These are phyloP conservation scores for Drosophila histrio DNA, from an alignment of 2,888 invertebrate genomes.

Conservation along the genomic window DNA sequence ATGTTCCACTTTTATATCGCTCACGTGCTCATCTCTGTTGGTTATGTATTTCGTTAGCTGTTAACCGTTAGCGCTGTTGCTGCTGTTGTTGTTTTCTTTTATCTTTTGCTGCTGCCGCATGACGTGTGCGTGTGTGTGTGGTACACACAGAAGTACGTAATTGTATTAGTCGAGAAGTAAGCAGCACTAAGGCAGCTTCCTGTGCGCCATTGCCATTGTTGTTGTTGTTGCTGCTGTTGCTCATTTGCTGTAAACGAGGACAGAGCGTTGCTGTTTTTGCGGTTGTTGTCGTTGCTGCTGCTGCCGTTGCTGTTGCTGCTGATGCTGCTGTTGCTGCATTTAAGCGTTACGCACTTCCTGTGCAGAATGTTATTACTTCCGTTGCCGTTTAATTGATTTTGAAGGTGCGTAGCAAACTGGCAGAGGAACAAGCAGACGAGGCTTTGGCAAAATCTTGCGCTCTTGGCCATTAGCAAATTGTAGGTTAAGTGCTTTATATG, in stretches of 20 bases:
- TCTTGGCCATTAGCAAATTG: slow-evolving; percentile 74
- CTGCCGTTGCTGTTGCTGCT: slow-evolving; percentile 55
- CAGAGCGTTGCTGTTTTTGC: slow-evolving; percentile 65
- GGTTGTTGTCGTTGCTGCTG: slow-evolving; percentile 38
- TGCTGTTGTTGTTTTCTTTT: slow-evolving; percentile 29
- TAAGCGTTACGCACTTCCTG: slow-evolving; percentile 77
- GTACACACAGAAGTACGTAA: slow-evolving; percentile 54
- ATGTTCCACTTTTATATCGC: neutral
- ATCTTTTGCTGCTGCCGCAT: slow-evolving; percentile 18
- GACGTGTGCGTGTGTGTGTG: neutral
- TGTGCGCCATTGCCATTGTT: slow-evolving; percentile 49
- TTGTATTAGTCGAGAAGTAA: slow-evolving; percentile 71
- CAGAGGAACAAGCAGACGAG: slow-evolving; percentile 2
- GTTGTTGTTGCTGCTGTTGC: slow-evolving; percentile 39
- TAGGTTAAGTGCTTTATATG: slow-evolving; percentile 72
- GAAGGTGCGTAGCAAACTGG: slow-evolving; percentile 63
- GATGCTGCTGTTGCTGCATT: slow-evolving; percentile 62
- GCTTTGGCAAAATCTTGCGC: slow-evolving; percentile 47
- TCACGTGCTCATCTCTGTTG: slow-evolving; percentile 43
- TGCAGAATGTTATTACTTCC: slow-evolving; percentile 78
- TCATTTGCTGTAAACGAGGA: slow-evolving; percentile 63
- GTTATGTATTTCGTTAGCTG: slow-evolving; percentile 5
- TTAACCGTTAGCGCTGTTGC: neutral
- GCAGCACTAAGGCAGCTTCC: slow-evolving; percentile 61
- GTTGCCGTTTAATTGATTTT: slow-evolving; percentile 79